Conservation (phyloP, 2,888 invertebrate species). For the Drosophila subquinaria region DNA sequence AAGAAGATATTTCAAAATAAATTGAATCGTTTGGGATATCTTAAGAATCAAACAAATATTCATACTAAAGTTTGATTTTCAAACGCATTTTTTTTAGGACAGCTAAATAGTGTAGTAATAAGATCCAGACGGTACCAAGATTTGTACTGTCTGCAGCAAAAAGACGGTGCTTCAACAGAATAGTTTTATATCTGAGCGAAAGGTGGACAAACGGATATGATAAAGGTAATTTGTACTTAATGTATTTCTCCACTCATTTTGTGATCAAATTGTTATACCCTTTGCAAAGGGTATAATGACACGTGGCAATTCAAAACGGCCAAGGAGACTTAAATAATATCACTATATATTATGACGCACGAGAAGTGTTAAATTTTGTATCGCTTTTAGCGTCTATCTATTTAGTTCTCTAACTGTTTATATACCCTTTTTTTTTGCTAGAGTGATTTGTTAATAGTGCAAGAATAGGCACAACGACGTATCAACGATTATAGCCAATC, state of each 20-base stretch:
- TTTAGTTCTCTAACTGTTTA: not conserved
- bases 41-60: not conserved
- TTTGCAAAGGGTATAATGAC: not conserved
- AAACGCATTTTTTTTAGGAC: too few species aligned
- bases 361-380: slow-evolving; percentile 2
- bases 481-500: not conserved
- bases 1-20: too few species aligned
- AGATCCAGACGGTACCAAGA: too few species aligned
- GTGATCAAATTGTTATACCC: not conserved
- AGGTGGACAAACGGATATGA: too few species aligned
- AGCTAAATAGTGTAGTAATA: too few species aligned
- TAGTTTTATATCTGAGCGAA: too few species aligned
- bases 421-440: not conserved
- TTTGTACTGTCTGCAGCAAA: too few species aligned
- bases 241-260: not conserved
- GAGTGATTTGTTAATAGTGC: not conserved
- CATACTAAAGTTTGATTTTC: not conserved
- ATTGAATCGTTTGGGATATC: too few species aligned
- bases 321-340: not conserved
- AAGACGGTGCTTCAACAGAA: too few species aligned
- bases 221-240: not conserved
- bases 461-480: not conserved
- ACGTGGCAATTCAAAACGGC: too few species aligned
- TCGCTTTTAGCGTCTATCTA: slow-evolving; percentile 4
- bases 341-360: not conserved